Evolutionary conservation across 2,797 vertebrate species (phyloP).

Genomic region (Arnoldichthys spilopterus): DNA sequence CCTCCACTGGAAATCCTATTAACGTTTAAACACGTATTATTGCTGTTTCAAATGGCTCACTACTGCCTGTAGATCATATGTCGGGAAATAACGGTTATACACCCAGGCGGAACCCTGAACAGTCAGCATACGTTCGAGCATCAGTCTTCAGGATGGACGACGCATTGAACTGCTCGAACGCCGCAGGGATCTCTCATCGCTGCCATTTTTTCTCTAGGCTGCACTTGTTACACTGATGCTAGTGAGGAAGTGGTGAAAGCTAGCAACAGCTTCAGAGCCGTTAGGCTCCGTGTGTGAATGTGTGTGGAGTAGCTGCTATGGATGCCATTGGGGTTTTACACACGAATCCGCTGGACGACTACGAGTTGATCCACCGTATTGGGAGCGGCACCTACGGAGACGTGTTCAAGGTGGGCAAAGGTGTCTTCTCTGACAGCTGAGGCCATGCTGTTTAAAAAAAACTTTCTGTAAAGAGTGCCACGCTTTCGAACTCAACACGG

Average conservation of each 20-base stretch:
- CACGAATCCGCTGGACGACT: constrained; percentile 77
- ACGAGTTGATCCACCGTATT: constrained; percentile 78
- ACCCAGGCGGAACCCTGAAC: too few relatives aligned
- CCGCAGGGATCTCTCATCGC: background rate
- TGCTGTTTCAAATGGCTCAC: too few relatives aligned
- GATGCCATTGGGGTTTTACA: constrained; percentile 71
- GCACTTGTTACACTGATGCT: constrained; percentile 42
- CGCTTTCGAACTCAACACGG: background rate
- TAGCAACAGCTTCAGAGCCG: constrained; percentile 3
- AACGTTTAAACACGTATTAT: too few relatives aligned
- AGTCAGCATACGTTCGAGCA: too few relatives aligned
- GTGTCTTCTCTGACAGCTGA: background rate
- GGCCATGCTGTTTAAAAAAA: background rate
- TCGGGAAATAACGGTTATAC: too few relatives aligned
- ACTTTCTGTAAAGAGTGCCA: background rate
- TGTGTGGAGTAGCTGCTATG: constrained; percentile 48
- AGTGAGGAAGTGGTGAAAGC: constrained; percentile 54
- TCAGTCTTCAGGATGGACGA: too few relatives aligned
- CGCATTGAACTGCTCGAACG: background rate
- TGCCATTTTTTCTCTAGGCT: constrained; percentile 12
- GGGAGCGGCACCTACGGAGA: constrained; percentile 82
- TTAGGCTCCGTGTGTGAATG: constrained; percentile 10
- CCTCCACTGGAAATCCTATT: too few relatives aligned
- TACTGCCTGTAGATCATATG: too few relatives aligned
- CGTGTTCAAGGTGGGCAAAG: constrained; percentile 75